These are phyloP conservation scores for Cacatua alba DNA, from an alignment of 2,113 vertebrate genomes.

Conservation along the genomic window DNA sequence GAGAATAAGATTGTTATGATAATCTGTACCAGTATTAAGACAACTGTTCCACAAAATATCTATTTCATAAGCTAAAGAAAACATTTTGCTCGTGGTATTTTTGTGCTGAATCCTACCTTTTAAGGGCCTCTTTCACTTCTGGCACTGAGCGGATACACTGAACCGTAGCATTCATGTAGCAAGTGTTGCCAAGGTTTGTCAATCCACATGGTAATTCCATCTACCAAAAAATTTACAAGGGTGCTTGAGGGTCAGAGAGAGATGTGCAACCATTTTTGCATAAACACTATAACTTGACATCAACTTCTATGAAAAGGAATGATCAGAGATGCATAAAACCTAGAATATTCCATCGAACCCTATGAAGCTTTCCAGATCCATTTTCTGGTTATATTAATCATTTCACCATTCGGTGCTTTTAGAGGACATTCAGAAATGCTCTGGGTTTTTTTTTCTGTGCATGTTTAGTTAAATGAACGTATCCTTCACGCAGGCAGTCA, in stretches of 20 bases:
- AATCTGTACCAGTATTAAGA: background rate
- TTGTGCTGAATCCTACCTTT: conserved; percentile 79
- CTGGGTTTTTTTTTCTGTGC: background rate
- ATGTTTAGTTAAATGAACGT: background rate
- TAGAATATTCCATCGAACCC: background rate
- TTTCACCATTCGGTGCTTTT: background rate
- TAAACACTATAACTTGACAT: background rate
- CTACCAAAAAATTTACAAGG: conserved; percentile 71
- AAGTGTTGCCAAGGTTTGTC: conserved; percentile 98
- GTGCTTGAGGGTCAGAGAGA: background rate
- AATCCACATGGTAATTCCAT: conserved; percentile 97
- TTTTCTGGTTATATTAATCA: background rate
- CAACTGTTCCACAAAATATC: background rate
- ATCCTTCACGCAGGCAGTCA: background rate
- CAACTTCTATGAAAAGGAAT: background rate
- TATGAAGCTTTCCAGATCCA: background rate
- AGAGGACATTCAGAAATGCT: background rate
- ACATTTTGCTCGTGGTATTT: background rate
- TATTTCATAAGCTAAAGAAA: background rate
- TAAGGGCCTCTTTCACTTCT: conserved; percentile 93
- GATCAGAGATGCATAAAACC: background rate
- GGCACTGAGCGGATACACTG: conserved; percentile 98
- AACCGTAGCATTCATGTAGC: conserved; percentile 99
- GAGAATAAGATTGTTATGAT: background rate
- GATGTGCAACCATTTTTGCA: background rate